Percentiles rank a stretch among this genome's conserved stretches.
Evolutionary conservation across 2,113 vertebrate genomes (phyloP).

Genomic region (Lonchura striata): DNA sequence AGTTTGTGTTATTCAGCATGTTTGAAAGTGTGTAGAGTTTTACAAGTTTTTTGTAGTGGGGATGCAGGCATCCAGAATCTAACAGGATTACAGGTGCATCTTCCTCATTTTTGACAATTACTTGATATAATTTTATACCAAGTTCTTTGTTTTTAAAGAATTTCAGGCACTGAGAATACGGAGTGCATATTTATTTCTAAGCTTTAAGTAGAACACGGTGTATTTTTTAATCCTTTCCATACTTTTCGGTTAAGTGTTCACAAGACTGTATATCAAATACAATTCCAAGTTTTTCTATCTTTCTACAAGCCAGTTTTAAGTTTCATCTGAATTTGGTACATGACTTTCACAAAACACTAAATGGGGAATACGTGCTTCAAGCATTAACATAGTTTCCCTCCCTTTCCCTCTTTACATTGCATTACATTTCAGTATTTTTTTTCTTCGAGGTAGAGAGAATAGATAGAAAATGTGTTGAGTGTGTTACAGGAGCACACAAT

Average conservation of each 20-base stretch:
- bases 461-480: conserved; percentile 17
- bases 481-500: neutral
- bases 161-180: conserved; percentile 58
- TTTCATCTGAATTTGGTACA: conserved; percentile 46
- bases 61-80: conserved; percentile 76
- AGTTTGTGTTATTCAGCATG: conserved; percentile 17
- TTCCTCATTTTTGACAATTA: conserved; percentile 71
- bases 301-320: conserved; percentile 54
- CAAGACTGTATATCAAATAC: conserved; percentile 1
- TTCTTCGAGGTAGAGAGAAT: conserved; percentile 17
- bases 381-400: conserved; percentile 30
- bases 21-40: conserved; percentile 37
- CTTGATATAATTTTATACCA: conserved; percentile 74
- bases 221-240: conserved; percentile 73
- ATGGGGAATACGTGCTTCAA: conserved; percentile 43
- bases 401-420: conserved; percentile 29
- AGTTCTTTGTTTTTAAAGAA: conserved; percentile 75
- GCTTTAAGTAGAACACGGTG: conserved; percentile 55
- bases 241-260: conserved; percentile 34
- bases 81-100: conserved; percentile 58
- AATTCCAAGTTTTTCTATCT: conserved; percentile 57
- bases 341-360: conserved; percentile 48
- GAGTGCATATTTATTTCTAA: conserved; percentile 67
- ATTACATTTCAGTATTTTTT: conserved; percentile 32
- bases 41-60: conserved; percentile 71